phyloP scores from a whole-genome alignment of 2,797 vertebrate species.

The Acanthornis magna region DNA sequence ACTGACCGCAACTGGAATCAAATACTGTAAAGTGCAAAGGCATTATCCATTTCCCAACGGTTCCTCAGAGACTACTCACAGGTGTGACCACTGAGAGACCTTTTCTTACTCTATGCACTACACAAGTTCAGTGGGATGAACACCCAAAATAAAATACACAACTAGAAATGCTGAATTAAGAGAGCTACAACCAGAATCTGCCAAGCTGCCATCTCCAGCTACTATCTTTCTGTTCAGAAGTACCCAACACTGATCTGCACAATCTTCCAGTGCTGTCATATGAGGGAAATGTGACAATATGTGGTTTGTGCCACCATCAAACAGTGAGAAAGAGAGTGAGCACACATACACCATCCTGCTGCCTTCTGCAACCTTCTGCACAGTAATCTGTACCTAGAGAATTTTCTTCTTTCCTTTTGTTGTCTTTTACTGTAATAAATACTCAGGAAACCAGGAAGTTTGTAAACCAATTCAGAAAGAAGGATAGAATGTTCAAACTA shows the following conservation, averaged over 20 bases:
- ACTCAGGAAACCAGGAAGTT: neutral
- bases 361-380: neutral
- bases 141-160: neutral
- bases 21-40: neutral
- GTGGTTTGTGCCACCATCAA: fast-evolving
- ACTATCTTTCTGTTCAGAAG: neutral
- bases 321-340: neutral
- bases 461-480: neutral
- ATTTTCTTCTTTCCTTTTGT: neutral
- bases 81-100: too few species aligned
- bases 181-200: neutral
- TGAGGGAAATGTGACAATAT: neutral
- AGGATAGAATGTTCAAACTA: neutral
- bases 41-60: neutral
- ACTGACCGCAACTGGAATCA: neutral
- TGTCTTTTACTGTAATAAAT: neutral
- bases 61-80: neutral
- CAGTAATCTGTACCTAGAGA: neutral
- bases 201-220: neutral
- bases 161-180: neutral
- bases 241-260: neutral
- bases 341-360: neutral
- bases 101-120: neutral
- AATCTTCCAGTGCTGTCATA: neutral
- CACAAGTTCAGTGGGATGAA: neutral